Evolutionary conservation across 2,797 vertebrate species (phyloP), one percentile per base, ranked within the genome.

Genomic region (Trachops cirrhosus): DNA sequence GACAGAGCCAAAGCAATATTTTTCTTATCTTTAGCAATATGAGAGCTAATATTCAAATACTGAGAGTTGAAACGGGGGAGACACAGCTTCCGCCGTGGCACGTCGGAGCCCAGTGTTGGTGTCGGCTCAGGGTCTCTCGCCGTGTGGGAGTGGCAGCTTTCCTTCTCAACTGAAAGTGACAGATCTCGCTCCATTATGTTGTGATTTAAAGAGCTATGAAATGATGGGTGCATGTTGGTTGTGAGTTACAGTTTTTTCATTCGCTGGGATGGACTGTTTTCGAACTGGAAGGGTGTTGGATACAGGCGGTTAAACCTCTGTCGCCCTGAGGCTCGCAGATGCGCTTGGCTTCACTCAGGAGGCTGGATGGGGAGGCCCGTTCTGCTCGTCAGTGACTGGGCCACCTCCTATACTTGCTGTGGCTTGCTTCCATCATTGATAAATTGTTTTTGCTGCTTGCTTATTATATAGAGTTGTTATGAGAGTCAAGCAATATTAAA

Each of bases 161-260:
- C 78, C 34, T 44, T 22, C 57, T 5, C 5, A 73, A 54, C 19
- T 62, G 64, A 52, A 37, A 84, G 32, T 32, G 46, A 67, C 54
- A n/a, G 15, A 64, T 84, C 54, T 83, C 86, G 6, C 59, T 44
- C 57, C 21, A 7, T 84, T 70, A 74, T 62, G 48, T 57, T 39
- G 29, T 80, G 18, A 79, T 90, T 90, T 79, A 71, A 95, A 92
- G 67, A 83, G 57, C 67, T 82, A 71, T 93, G 59, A 85, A 89
- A 77, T 79, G 59, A 75, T 59, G 26, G 78, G 67, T 75, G 10
- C 24, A 2, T 77, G 29, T 59, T 93, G 21, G 11, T 7, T 68
- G 14, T 89, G 88, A 86, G 57, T 91, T 86, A 57, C n/a, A n/a
- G 39, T n/a, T 71, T 78, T 64, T 44, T 82, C 83, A n/a, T 89